Base-by-base conservation (phyloP, 1,140 invertebrate species). In the Neodiprion pinetum region DNA sequence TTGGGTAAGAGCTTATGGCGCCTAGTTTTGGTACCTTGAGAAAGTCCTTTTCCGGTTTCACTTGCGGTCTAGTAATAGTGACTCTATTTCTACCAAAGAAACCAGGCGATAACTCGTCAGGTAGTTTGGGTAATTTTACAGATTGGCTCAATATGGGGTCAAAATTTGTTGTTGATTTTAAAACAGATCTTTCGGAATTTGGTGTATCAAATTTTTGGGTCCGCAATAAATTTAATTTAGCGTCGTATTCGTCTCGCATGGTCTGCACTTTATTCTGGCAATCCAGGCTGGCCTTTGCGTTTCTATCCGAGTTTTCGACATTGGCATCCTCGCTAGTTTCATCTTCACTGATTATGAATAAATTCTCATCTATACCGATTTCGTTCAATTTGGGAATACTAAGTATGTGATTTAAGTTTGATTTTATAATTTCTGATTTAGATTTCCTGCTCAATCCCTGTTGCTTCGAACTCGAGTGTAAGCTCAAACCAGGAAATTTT, bases 51-150 rank as follows among this genome's bases (percentile, higher is more conserved):
- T 67, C 28, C 11, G 67, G 17, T 28, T 14, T 23, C 48, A 66
- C 75, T 50, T 69, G 11, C 11, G 12, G 40, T 9, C 21, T 76
- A 74, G 9, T 12, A 61, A 14, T 1, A 53, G n/a, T 0, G 74
- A 77, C n/a, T 77, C 73, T 49, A 73, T 73, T 53, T 74, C 49
- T 67, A 79, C 79, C 7, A 78, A 49, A 1, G 11, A 61, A 61
- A 61, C 3, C 53, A 11, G 53, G 11, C 7, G 53, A 61, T 61
- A 61, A 8, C 11, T 61, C 53, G 3, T 61, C n/a, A 61, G 53
- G n/a, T 12, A 14, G 53, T 61, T 4, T 61, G 53, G 53, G 53
- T 17, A 61, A 61, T 12, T 12, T 61, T 17, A 61, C n/a, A 17
- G 53, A 61, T 61, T 17, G 11, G 53, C 53, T 12, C 11, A 17